A percentile compares a stretch with the other conserved stretches of the same genome.
Evolutionary conservation across 2,113 vertebrate species (phyloP).

Genomic region (Rousettus leschenaultii): DNA sequence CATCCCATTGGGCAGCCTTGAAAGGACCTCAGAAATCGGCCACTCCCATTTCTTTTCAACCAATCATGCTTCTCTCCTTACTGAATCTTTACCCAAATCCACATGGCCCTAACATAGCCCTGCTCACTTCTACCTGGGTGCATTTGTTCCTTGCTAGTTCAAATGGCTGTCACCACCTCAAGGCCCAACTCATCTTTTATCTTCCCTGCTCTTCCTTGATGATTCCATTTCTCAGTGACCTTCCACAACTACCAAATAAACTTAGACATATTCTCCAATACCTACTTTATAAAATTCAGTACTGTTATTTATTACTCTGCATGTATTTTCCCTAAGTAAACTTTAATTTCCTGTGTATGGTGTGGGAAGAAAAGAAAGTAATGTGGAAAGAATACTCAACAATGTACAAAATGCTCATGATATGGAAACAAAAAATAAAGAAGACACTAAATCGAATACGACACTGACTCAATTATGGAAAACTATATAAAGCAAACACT

Average conservation of each 20-base stretch:
- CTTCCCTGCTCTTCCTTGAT: neutral
- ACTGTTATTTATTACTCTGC: neutral
- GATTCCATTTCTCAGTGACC: neutral
- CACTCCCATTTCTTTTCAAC: neutral
- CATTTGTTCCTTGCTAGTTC: neutral
- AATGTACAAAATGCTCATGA: neutral
- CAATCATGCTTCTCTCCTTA: neutral
- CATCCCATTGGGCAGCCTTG: neutral
- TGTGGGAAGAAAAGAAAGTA: neutral
- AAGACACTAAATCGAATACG: neutral
- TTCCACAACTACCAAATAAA: neutral
- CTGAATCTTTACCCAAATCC: neutral
- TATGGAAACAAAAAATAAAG: neutral
- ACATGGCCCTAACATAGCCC: neutral
- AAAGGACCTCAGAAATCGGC: neutral
- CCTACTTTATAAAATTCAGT: neutral
- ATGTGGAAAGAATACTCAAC: constrained; percentile 8
- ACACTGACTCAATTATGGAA: constrained; percentile 11
- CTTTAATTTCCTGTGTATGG: neutral
- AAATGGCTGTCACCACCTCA: too few relatives aligned
- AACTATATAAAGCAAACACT: neutral
- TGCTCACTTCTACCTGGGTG: neutral
- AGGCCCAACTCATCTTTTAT: neutral
- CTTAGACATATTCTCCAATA: neutral
- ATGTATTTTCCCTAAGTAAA: neutral